These are phyloP conservation scores for Nezara viridula DNA, from an alignment of 2,888 invertebrate species.

Conservation along the genomic window DNA sequence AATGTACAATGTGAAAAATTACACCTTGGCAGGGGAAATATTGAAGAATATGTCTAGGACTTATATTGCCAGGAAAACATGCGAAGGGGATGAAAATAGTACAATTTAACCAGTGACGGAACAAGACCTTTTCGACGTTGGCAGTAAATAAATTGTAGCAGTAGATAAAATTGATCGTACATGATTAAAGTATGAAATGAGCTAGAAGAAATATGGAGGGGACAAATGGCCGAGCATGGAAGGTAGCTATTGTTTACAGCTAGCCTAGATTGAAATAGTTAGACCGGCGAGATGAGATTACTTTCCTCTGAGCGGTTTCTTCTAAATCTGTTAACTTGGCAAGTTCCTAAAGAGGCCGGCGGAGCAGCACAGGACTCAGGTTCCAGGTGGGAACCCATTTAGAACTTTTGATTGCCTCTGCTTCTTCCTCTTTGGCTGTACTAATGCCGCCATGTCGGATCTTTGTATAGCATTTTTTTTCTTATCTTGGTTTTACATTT, in stretches of 20 bases:
- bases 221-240: background rate
- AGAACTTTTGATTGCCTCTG: slow-evolving; percentile 5
- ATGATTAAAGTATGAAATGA: background rate
- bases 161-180: background rate
- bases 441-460: background rate
- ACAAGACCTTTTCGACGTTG: background rate
- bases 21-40: too few species aligned
- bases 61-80: too few species aligned
- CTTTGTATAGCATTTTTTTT: background rate
- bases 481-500: background rate
- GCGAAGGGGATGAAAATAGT: too few species aligned
- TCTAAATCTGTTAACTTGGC: background rate
- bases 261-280: background rate
- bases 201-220: background rate
- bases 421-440: background rate
- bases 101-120: background rate
- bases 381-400: background rate
- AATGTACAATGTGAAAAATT: too few species aligned
- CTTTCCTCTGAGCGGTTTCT: background rate
- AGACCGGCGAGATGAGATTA: background rate
- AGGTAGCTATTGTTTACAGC: background rate
- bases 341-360: background rate
- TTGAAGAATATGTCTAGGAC: too few species aligned
- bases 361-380: background rate
- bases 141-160: background rate